Percentiles rank a stretch among this genome's conserved stretches.
phyloP scores from a whole-genome alignment of 2,888 invertebrate genomes.

The Nasonia oneida region DNA sequence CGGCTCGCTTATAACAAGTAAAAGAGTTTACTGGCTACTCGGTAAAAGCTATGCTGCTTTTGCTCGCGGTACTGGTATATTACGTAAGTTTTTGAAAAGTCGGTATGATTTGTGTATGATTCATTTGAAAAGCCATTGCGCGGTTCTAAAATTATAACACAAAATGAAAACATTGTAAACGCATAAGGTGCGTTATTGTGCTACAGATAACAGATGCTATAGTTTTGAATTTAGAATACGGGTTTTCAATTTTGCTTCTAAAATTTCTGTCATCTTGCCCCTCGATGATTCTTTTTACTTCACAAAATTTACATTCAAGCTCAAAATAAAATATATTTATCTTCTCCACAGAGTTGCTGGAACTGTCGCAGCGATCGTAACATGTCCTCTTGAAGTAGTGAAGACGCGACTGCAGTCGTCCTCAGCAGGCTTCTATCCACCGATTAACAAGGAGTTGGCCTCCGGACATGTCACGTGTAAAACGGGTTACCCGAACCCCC shows the following conservation, averaged over 20 bases:
- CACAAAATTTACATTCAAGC: neutral
- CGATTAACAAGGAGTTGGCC: constrained; percentile 73
- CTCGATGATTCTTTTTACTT: neutral
- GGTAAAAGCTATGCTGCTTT: neutral
- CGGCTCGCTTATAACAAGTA: neutral
- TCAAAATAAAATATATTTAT: neutral
- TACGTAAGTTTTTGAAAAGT: neutral
- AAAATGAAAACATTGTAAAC: neutral
- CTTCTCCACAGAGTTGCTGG: constrained; percentile 89
- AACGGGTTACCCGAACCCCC: constrained; percentile 80
- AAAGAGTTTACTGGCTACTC: neutral
- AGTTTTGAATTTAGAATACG: neutral
- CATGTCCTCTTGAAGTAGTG: constrained; percentile 98
- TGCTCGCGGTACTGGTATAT: neutral
- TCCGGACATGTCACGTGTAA: constrained; percentile 80
- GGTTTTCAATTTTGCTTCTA: no score
- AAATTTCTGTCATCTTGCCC: no score
- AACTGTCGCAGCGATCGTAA: constrained; percentile 97
- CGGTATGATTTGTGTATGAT: neutral
- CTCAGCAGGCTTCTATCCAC: constrained; percentile 82
- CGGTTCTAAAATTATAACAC: neutral
- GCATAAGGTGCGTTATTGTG: neutral
- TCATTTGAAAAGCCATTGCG: neutral
- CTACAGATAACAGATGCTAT: neutral
- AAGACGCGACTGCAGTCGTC: constrained; percentile 98